These are phyloP conservation scores for Cervus canadensis DNA, from an alignment of 2,113 vertebrate genomes.

Conservation along the genomic window DNA sequence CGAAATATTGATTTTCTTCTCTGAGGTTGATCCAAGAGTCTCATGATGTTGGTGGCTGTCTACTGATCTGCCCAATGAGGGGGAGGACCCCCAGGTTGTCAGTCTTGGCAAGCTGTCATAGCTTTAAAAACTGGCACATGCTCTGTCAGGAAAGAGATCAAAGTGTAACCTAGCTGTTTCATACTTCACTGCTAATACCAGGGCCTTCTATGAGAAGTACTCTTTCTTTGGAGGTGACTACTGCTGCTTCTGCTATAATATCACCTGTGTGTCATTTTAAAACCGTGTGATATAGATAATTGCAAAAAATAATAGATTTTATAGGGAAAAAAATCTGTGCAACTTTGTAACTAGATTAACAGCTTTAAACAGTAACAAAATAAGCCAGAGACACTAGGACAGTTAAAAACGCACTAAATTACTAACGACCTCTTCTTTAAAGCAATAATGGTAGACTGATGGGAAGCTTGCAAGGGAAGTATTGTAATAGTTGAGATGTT, in stretches of 20 bases:
- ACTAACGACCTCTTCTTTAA: background rate
- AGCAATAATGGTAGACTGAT: background rate
- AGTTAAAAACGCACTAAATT: background rate
- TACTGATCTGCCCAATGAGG: background rate
- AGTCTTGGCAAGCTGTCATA: background rate
- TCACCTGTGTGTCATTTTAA: background rate
- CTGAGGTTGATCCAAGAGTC: slow-evolving; percentile 33
- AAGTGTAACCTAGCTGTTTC: background rate
- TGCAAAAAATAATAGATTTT: background rate
- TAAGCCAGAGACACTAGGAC: background rate
- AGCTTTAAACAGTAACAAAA: background rate
- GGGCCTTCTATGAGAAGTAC: background rate
- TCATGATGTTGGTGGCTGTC: background rate
- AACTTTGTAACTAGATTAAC: background rate
- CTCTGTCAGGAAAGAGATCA: slow-evolving; percentile 13
- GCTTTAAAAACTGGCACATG: background rate
- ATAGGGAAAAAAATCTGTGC: background rate
- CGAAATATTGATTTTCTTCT: slow-evolving; percentile 45
- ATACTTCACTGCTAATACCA: background rate
- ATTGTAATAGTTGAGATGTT: background rate
- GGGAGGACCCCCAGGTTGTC: background rate
- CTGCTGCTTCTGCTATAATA: background rate
- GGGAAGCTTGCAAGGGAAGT: background rate
- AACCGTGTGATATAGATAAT: background rate
- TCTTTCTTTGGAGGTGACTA: background rate